Percentiles rank a stretch among this genome's conserved stretches.
Evolutionary conservation across 2,797 vertebrate species (phyloP).

Genomic region (Urocyon cinereoargenteus): DNA sequence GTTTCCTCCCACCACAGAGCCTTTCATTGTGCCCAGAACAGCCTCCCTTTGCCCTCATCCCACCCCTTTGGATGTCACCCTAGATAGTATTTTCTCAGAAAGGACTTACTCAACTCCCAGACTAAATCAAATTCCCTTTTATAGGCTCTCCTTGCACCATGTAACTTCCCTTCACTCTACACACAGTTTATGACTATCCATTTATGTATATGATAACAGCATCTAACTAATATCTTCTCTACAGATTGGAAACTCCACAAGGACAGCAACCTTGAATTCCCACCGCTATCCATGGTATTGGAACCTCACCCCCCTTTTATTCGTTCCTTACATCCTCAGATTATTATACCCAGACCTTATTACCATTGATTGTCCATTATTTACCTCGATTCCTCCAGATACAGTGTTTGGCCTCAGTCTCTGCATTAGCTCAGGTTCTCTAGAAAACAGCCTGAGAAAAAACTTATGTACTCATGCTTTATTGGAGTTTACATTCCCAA

Average conservation of each 20-base stretch:
- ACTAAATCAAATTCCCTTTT: not conserved
- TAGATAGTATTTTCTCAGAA: not conserved
- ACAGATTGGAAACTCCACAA: not conserved
- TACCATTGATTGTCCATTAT: not conserved
- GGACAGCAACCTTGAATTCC: not conserved
- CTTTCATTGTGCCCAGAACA: not conserved
- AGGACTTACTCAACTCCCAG: not conserved
- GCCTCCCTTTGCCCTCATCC: not conserved
- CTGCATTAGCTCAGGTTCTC: not conserved
- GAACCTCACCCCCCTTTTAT: not conserved
- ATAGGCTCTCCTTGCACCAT: not conserved
- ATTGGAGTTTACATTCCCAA: not conserved
- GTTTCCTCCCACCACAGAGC: not conserved
- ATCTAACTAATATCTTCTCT: not conserved
- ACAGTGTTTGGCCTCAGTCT: not conserved
- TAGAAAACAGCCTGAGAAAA: constrained; percentile 17
- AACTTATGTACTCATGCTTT: not conserved
- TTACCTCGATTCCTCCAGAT: not conserved
- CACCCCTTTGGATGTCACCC: not conserved
- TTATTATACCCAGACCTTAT: not conserved
- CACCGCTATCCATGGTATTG: not conserved
- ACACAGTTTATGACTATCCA: not conserved
- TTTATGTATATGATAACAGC: not conserved
- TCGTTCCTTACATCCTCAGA: not conserved
- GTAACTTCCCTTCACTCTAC: not conserved